Base-by-base conservation (phyloP, 2,888 invertebrate genomes). In the Branchipolynoe longqiensis region DNA sequence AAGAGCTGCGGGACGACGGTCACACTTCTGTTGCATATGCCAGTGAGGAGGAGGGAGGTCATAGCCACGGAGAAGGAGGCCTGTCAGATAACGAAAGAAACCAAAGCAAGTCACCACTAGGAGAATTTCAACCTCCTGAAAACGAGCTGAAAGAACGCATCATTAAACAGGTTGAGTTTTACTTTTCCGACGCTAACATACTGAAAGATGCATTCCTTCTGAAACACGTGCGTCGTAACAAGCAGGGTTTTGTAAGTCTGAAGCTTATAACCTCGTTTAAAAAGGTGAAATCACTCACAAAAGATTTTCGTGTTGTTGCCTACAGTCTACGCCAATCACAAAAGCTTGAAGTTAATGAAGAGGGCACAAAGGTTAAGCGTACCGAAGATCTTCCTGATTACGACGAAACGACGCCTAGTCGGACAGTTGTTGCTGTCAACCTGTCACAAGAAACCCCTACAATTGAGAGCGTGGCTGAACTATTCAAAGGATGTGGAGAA, bases 211-310 rank as follows among this genome's bases (percentile, higher is more conserved):
- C 98, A 22, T 99, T 99, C 94, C 95, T 99, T 73, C 94, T 98
- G 88, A 99, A 99, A 93, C 98, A 98, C 93, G 98, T 98, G 33
- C 96, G 97, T 85, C 95, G 98, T 84, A 98, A 98, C 94, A 98
- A 98, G 94, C 98, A 98, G 94, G 98, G 98, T 31, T 98, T 96
- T 94, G 98, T 99, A 25, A 98, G 97, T 84, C 95, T 99, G 83
- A 99, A 98, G 94, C 95, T 99, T 85, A 97, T 99, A 89, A 97
- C 98, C 22, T 98, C 98, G 92, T 98, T 99, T 94, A 98, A 98
- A 92, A 96, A 98, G 87, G 98, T 99, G 64, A 98, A 98, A 91
- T 97, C 98, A 91, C 94, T 98, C 86, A 97, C 98, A 22, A 97
- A 97, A 92, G 98, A 98, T 93, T 98, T 98, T 97, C 95, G 97